Base-by-base conservation (phyloP, 2,888 invertebrate genomes). In the Octonoba sinensis region DNA sequence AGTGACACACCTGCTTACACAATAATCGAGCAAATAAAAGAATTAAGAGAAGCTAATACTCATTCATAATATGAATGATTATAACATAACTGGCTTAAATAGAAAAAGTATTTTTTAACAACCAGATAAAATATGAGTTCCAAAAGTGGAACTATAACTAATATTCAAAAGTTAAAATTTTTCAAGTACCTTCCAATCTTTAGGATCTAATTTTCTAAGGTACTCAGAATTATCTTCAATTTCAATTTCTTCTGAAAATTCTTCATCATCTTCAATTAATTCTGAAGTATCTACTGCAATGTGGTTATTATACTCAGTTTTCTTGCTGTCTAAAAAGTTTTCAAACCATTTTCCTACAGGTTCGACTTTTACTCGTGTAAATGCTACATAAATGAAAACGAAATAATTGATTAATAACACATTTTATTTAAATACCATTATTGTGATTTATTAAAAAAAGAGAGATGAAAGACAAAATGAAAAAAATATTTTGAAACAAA, bases 161-260 rank as follows among this genome's bases (percentile, higher is more conserved):
- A 22, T 20, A 60, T 44, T 27, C 2, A 54, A 54, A 18, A 54
- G 16, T 3, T 36, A 11, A 54, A 54, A 54, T 6, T 8, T 18
- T 54, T 54, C 16, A 54, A n/a, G 73, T 85, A 90, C 90, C 88
- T 97, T 98, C 97, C 97, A 99, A 87, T 96, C 95, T 88, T 95
- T 96, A 2, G 98, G 98, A 89, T 98, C 96, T 85, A 98, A 90
- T 82, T 95, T 95, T 85, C 94, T 91, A 84, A 98, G 90, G 88
- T 95, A 96, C 77, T 92, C 92, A 12, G 95, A 92, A 89, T 96
- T 94, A 86, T 93, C 94, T 84, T 93, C 91, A 85, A 86, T 84
- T 71, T 87, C 87, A 54, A 62, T 64, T 24, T 78, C 64, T 24
- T 69, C 66, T 8, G 66, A 20, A 44, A 47, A 51, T 3, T 71